Conservation (phyloP, 2,888 invertebrate genomes). For the Amphipyra tragopoginis region DNA sequence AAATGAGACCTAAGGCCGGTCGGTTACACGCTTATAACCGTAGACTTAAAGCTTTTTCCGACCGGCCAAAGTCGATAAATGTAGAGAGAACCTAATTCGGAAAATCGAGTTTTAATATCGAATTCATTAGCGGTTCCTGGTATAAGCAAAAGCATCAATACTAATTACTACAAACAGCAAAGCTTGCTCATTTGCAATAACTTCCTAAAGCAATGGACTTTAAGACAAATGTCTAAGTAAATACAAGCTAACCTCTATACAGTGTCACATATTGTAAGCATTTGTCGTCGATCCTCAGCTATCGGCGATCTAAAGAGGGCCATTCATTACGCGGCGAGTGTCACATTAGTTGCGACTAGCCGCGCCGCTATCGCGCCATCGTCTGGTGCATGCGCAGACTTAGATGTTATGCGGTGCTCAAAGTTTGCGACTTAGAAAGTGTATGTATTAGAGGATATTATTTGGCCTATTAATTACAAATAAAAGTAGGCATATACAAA, state of each 20-base stretch:
- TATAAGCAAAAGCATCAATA: no score
- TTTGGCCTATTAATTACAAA: no score
- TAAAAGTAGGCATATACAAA: no score
- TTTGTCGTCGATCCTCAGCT: conserved; percentile 55
- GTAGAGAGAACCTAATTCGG: no score
- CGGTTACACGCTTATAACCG: no score
- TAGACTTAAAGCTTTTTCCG: no score
- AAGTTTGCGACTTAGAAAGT: conserved; percentile 32
- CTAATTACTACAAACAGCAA: not conserved
- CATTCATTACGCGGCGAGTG: conserved; percentile 62
- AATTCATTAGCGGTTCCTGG: no score
- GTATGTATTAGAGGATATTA: not conserved
- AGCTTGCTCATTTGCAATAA: conserved; percentile 2
- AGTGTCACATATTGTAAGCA: conserved; percentile 48
- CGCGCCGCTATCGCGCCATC: conserved; percentile 62
- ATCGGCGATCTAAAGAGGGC: conserved; percentile 64
- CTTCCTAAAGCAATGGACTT: not conserved
- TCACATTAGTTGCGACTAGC: conserved; percentile 60
- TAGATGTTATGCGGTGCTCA: conserved; percentile 42
- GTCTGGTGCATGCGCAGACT: conserved; percentile 55
- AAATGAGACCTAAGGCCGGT: no score
- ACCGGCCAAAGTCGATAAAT: no score
- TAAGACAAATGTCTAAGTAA: conserved; percentile 21
- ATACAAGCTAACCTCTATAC: conserved; percentile 22
- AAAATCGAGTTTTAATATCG: no score